A percentile compares a stretch with the other conserved stretches of the same genome.
phyloP scores from a whole-genome alignment of 2,888 invertebrate species.

The Drosophila meridiana region DNA sequence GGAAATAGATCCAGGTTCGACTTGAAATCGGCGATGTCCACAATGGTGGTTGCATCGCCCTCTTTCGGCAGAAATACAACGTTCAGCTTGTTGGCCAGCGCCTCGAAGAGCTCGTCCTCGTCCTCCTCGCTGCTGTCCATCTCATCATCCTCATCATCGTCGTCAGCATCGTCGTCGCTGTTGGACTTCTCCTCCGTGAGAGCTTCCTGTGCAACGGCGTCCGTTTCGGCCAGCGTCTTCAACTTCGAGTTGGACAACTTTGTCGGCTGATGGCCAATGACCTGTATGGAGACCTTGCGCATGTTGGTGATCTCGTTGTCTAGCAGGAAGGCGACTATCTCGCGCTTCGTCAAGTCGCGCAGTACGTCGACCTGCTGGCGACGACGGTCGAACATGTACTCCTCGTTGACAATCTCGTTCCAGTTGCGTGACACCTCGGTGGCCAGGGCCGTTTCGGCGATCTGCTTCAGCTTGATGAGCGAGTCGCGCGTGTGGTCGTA shows the following conservation, averaged over 20 bases:
- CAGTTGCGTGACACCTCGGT: conserved; percentile 92
- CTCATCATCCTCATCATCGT: conserved; percentile 15
- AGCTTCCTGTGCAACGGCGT: neutral
- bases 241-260: neutral
- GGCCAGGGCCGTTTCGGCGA: conserved; percentile 90
- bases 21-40: conserved; percentile 80
- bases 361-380: conserved; percentile 88
- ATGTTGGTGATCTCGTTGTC: conserved; percentile 81
- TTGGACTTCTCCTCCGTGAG: neutral
- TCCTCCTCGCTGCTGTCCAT: conserved; percentile 38
- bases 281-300: conserved; percentile 84
- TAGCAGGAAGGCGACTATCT: conserved; percentile 81
- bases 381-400: conserved; percentile 92
- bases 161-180: conserved; percentile 20
- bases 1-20: conserved; percentile 80
- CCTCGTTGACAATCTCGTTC: conserved; percentile 90
- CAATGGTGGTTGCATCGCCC: conserved; percentile 76
- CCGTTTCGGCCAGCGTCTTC: neutral
- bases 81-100: conserved; percentile 73
- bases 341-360: conserved; percentile 73
- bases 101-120: conserved; percentile 62
- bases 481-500: conserved; percentile 88
- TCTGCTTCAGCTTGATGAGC: conserved; percentile 90
- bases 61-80: conserved; percentile 74
- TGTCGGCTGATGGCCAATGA: conserved; percentile 71